Base-by-base conservation (phyloP, 2,888 invertebrate species). In the Hanleya hanleyi region DNA sequence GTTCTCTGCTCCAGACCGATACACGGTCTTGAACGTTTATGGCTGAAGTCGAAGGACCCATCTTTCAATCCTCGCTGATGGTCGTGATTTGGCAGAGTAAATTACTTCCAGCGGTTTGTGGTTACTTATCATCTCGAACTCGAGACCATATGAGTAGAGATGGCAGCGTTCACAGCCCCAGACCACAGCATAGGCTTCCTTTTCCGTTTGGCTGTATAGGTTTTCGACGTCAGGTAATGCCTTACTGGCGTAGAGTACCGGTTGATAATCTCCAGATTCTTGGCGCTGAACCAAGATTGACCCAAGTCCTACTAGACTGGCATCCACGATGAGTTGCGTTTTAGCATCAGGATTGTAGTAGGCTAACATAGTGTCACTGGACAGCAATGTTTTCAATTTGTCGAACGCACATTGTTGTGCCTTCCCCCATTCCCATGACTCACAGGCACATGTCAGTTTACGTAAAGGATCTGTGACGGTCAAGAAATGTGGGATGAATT, bases 41-140 rank as follows among this genome's bases (percentile, higher is more conserved):
- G 41, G 69, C 35, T 64, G 62, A 33, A 74, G 32, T 41, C 69
- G 26, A 32, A 74, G 47, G 5, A 67, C 57, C 73, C 73, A 75
- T 37, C 75, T 29, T 69, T 75, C 73, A 33, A 75, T 73, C n/a
- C 73, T 22, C 7, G 69, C 62, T 32, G 73, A 64, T 49, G 75
- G 75, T 69, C 73, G 73, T 18, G 75, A 75, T 35, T 65, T 73
- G 9, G 64, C 22, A 15, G 72, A 74, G 51, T 57, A 74, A 3
- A 69, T 75, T 4, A 69, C 15, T 37, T 50, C 57, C 3, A 73
- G 38, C n/a, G 73, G 72, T 64, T 75, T 74, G 36, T 75, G 75
- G 33, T 74, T 73, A 26, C 69, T 75, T n/a, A 64, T 32, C 12
- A 73, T 9, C 22, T 57, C 69, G 32, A 72, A 72, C 18, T 68